Evolutionary conservation across 2,797 vertebrate species (phyloP).

Genomic region (Cyprinodon diabolis): DNA sequence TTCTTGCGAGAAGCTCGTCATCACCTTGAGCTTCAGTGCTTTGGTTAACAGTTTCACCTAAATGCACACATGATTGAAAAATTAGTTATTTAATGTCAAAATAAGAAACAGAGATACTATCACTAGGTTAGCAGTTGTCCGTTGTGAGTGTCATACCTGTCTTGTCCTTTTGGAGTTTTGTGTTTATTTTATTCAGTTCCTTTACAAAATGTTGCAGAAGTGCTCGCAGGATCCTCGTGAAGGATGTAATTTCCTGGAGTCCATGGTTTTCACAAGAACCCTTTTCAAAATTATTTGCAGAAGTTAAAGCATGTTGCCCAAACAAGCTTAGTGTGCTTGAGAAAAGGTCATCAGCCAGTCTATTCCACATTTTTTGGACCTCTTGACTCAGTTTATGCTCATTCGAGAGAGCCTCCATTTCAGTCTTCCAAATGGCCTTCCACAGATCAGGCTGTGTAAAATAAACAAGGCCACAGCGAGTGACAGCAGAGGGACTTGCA

Average conservation of each 20-base stretch:
- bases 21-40: conserved; percentile 24
- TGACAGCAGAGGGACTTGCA: conserved; percentile 79
- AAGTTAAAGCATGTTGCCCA: conserved; percentile 54
- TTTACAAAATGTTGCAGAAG: conserved; percentile 75
- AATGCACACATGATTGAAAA: conserved; percentile 27
- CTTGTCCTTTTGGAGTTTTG: conserved; percentile 6
- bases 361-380: conserved; percentile 75
- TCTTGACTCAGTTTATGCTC: conserved; percentile 69
- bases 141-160: conserved; percentile 42
- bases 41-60: conserved; percentile 7
- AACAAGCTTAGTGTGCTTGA: conserved; percentile 75
- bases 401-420: conserved; percentile 71
- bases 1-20: conserved; percentile 64
- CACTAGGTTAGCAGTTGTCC: not conserved
- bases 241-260: conserved; percentile 82
- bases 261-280: conserved; percentile 59
- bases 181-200: conserved; percentile 47
- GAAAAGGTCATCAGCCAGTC: conserved; percentile 82
- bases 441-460: conserved; percentile 81
- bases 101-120: not conserved
- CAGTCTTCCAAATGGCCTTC: conserved; percentile 78
- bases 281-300: conserved; percentile 57
- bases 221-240: conserved; percentile 80
- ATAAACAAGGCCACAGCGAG: conserved; percentile 79
- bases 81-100: conserved; percentile 1